phyloP scores from a whole-genome alignment of 2,888 invertebrate genomes.

The Sthenelais limicola region DNA sequence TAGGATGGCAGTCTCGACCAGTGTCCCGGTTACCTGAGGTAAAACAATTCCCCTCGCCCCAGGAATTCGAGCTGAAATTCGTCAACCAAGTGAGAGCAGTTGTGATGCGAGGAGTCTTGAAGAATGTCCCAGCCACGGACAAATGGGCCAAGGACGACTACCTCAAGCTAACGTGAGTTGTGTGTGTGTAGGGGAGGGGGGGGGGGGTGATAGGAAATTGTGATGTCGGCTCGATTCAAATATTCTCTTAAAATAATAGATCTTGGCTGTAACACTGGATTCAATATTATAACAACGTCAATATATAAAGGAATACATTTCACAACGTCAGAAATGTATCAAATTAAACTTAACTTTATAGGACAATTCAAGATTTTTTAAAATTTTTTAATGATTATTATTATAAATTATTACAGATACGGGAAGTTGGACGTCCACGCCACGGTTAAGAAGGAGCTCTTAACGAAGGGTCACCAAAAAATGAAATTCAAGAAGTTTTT shows the following conservation, averaged over 20 bases:
- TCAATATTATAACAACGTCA: not conserved
- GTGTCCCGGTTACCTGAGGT: constrained; percentile 62
- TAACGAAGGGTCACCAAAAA: constrained; percentile 47
- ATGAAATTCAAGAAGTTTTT: constrained; percentile 68
- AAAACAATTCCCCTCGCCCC: constrained; percentile 56
- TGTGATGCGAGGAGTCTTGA: constrained; percentile 60
- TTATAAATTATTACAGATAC: constrained; percentile 53
- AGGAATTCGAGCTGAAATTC: constrained; percentile 63
- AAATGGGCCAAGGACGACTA: constrained; percentile 66
- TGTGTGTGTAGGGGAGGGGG: too few relatives aligned
- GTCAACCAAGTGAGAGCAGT: constrained; percentile 60
- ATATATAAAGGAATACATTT: not conserved
- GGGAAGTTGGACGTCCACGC: constrained; percentile 59
- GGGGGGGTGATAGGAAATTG: too few relatives aligned
- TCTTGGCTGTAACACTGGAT: too few relatives aligned
- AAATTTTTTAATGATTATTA: not conserved
- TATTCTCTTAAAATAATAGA: too few relatives aligned
- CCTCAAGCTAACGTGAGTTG: constrained; percentile 58
- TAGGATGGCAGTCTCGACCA: constrained; percentile 68
- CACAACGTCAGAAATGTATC: not conserved
- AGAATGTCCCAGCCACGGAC: constrained; percentile 58
- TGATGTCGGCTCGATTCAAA: too few relatives aligned
- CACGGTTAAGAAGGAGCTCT: constrained; percentile 55
- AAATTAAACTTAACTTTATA: not conserved
- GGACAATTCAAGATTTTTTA: not conserved